Base-by-base conservation (phyloP, 2,113 vertebrate genomes). In the Baryphthengus martii region DNA sequence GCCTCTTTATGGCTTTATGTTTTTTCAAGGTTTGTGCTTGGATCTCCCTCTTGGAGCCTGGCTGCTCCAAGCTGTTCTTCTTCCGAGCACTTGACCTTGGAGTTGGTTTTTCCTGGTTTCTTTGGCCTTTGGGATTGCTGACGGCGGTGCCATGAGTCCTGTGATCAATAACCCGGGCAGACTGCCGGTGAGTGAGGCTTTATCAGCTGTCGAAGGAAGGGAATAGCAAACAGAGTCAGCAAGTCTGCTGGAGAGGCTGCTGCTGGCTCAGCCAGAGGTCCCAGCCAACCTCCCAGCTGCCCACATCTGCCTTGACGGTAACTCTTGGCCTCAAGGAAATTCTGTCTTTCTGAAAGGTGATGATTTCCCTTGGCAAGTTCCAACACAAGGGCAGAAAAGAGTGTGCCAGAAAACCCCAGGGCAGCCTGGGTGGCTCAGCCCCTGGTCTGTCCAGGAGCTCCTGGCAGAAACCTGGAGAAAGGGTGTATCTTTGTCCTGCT, bases 71-170 rank as follows among this genome's bases (percentile, higher is more conserved):
- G 49, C 71, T 66, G 67, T 42, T 89, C 55, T 33, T 86, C 65
- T 71, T 80, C 59, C 79, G 77, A 59, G 68, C 55, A 35, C 82
- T 94, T 95, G 95, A 93, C 92, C 95, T 96, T 96, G 93, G 71
- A 63, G 50, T 33, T 66, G 85, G 50, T 79, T 95, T 81, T 53
- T 73, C 92, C 80, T 40, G 73, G 59, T 91, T 95, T 72, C 75
- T 84, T 56, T 84, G 91, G 93, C 94, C 94, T 93, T 89, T 90
- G 93, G 92, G 93, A 73, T 67, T 29, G 59, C 66, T 84, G 85
- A 58, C 81, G 62, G 67, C 11, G 25, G 85, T 35, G 75, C 81
- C 67, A 26, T 9, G 92, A 66, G 79, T 86, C 49, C 29, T 17
- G 59, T 74, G 90, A 94, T 82, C 94, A 89, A 79, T 62, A 9